A percentile compares a stretch with the other conserved stretches of the same genome.
Conservation (phyloP, 1,140 invertebrate genomes). For the Eurosta solidaginis region DNA sequence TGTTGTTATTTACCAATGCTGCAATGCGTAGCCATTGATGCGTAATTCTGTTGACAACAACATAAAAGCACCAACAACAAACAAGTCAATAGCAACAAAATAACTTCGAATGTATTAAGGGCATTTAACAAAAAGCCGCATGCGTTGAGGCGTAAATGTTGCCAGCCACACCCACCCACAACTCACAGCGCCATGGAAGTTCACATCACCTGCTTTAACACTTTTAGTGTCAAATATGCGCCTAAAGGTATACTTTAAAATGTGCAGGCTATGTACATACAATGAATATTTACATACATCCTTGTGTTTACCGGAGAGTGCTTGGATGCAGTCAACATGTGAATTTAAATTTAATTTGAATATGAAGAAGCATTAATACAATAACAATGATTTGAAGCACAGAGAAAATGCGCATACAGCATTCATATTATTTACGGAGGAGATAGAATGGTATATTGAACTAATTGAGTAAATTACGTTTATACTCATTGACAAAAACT, state of each 20-base stretch:
- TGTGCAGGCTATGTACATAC: not conserved
- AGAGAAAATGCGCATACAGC: too few species aligned
- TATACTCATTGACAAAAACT: too few species aligned
- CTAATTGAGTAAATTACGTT: too few species aligned
- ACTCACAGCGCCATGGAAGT: not conserved
- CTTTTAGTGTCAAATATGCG: not conserved
- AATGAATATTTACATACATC: not conserved
- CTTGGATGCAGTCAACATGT: not conserved
- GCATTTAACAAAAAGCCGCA: slow-evolving; percentile 24
- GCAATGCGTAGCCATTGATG: slow-evolving; percentile 9
- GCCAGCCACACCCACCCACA: not conserved
- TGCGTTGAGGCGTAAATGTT: slow-evolving; percentile 15
- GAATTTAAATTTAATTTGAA: not conserved
- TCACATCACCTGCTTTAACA: not conserved
- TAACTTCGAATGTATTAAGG: slow-evolving; percentile 9
- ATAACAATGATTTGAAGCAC: too few species aligned
- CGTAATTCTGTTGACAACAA: not conserved
- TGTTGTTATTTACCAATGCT: slow-evolving; percentile 12
- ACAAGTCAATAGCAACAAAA: not conserved
- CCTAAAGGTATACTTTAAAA: not conserved
- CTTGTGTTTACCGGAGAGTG: not conserved
- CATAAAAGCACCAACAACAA: not conserved
- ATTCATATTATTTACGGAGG: too few species aligned
- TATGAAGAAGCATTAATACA: not conserved
- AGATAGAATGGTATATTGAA: too few species aligned